These are phyloP conservation scores for Felis catus DNA, from an alignment of 2,113 vertebrate species.

Conservation along the genomic window F.catus_Fca126_mat1.0 CM031423.1:81643501-81644000, in stretches of 20 bases:
- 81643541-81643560: slow-evolving; percentile 13
- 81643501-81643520: slow-evolving; percentile 38
- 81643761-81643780: background rate
- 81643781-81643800: background rate
- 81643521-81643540: background rate
- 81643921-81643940: background rate
- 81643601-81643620: slow-evolving; percentile 24
- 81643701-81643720: background rate
- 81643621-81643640: background rate
- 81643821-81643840: background rate
- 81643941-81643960: background rate
- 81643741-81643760: slow-evolving; percentile 58
- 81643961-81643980: background rate
- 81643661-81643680: background rate
- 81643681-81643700: background rate
- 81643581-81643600: background rate
- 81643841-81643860: background rate
- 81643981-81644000: background rate
- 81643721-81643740: slow-evolving; percentile 34
- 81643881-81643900: background rate
- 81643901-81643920: slow-evolving; percentile 1
- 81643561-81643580: background rate
- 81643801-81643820: background rate
- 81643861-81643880: background rate
- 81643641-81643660: background rate